Evolutionary conservation across 1,140 invertebrate species (phyloP), one percentile per base, ranked within the genome.

Genomic region (Nasonia giraulti): DNA sequence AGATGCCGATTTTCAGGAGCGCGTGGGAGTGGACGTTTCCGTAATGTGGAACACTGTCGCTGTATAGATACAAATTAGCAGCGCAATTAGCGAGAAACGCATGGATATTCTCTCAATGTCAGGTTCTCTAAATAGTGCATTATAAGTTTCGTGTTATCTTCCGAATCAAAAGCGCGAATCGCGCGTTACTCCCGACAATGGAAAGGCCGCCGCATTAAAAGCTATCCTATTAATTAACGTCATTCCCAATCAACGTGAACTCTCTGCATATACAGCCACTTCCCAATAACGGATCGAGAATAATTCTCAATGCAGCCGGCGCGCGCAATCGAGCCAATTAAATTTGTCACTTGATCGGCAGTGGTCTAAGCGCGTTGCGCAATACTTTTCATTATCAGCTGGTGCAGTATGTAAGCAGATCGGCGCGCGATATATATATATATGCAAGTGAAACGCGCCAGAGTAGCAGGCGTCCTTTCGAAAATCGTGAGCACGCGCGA

Each of bases 291-390:
- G 6, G 55, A 20, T 40, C 73, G 3, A 11, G 11, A 33, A 71
- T 7, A 71, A 71, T 31, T 71, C 3, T 62, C 20, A 62, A 62
- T 62, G 55, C 17, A 62, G 47, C 27, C 1, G 27, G 27, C 23
- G 78, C 55, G 62, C 10, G 47, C 71, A 75, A 81, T 74, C 80
- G 12, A 76, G 80, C 84, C 84, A 85, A 85, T 85, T 85, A 85
- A 85, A 85, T 85, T 85, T 85, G 84, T 85, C 84, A 82, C 80
- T 85, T 78, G 84, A 85, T 81, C 84, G 84, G 80, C 80, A 69
- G n/a, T 27, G 75, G 3, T 17, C 27, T 12, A 31, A 27, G 11
- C n/a, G 11, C n/a, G 31, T 62, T 80, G 77, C 76, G 47, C 68
- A 80, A 69, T 50, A 2, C 40, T 78, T 84, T 69, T 78, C 82